These are phyloP conservation scores for Drosophila antonietae DNA, from an alignment of 2,888 invertebrate genomes.

Conservation along the genomic window DNA sequence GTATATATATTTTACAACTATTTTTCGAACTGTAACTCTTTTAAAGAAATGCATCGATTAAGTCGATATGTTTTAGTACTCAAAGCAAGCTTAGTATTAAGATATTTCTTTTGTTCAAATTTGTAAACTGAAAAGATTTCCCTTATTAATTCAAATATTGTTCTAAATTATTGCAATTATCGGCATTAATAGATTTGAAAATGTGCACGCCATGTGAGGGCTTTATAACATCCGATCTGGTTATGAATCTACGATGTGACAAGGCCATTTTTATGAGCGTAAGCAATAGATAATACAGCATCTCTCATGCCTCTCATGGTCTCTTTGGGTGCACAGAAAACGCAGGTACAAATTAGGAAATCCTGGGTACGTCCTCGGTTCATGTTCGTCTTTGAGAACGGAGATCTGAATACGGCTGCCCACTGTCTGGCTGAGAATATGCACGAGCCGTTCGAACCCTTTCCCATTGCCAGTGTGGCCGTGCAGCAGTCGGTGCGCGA, in stretches of 20 bases:
- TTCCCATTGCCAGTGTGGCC: conserved; percentile 72
- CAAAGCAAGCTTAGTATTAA: conserved; percentile 4
- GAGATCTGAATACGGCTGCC: conserved; percentile 80
- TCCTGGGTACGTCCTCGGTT: conserved; percentile 58
- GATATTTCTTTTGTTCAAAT: neutral
- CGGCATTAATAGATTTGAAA: neutral
- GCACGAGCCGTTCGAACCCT: conserved; percentile 66
- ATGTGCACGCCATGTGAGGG: conserved; percentile 53
- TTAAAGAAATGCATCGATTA: neutral
- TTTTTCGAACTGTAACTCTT: neutral
- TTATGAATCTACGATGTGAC: conserved; percentile 38
- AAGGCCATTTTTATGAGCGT: conserved; percentile 9
- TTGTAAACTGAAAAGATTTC: neutral
- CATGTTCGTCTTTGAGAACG: conserved; percentile 75
- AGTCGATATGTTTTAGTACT: neutral
- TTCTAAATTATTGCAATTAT: conserved; percentile 39
- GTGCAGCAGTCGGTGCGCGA: conserved; percentile 77
- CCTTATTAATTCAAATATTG: neutral
- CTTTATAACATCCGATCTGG: conserved; percentile 54
- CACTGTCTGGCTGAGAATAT: conserved; percentile 72
- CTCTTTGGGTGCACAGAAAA: neutral
- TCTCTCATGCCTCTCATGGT: neutral
- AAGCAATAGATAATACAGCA: neutral
- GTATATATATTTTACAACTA: neutral
- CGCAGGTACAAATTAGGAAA: neutral